A percentile compares a stretch with the other conserved stretches of the same genome.
phyloP scores from a whole-genome alignment of 2,888 invertebrate genomes.

The Pasiphila rectangulata region DNA sequence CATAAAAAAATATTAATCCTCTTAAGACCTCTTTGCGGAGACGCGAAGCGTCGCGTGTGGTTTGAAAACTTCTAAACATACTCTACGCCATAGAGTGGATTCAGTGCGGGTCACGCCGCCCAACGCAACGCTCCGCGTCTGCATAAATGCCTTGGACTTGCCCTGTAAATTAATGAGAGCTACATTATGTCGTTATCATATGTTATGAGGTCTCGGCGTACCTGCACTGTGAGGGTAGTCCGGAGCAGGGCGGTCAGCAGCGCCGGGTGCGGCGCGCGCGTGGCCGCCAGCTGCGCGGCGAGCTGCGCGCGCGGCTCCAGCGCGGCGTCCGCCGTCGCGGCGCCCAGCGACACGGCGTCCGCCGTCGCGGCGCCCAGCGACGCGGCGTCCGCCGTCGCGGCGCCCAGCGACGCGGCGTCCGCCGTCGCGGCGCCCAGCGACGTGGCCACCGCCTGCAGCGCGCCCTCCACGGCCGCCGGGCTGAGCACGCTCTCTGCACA shows the following conservation, averaged over 20 bases:
- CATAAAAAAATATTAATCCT: too few species aligned
- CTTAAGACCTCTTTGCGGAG: too few species aligned
- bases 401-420: constrained; percentile 7
- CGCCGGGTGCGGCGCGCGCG: constrained; percentile 26
- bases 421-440: constrained; percentile 23
- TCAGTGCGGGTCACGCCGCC: too few species aligned
- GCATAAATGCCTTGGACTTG: too few species aligned
- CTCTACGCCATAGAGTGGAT: too few species aligned
- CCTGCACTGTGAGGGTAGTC: constrained; percentile 33
- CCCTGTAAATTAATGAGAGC: too few species aligned
- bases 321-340: constrained; percentile 10
- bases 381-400: constrained; percentile 31
- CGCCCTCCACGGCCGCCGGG: constrained; percentile 27
- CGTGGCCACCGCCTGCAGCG: constrained; percentile 32
- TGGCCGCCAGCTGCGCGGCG: constrained; percentile 35
- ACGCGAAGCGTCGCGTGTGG: too few species aligned
- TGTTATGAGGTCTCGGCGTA: too few species aligned
- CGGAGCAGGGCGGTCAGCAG: constrained; percentile 36
- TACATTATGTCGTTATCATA: too few species aligned
- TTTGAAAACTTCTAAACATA: too few species aligned
- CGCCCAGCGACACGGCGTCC: too few species aligned
- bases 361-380: constrained; percentile 23
- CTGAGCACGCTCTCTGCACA: constrained; percentile 43
- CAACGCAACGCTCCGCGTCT: too few species aligned
- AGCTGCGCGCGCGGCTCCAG: constrained; percentile 22